These are phyloP conservation scores for Scolanthus callimorphus DNA, from an alignment of 92 coral and sea anemone species.

Conservation along the genomic window DNA sequence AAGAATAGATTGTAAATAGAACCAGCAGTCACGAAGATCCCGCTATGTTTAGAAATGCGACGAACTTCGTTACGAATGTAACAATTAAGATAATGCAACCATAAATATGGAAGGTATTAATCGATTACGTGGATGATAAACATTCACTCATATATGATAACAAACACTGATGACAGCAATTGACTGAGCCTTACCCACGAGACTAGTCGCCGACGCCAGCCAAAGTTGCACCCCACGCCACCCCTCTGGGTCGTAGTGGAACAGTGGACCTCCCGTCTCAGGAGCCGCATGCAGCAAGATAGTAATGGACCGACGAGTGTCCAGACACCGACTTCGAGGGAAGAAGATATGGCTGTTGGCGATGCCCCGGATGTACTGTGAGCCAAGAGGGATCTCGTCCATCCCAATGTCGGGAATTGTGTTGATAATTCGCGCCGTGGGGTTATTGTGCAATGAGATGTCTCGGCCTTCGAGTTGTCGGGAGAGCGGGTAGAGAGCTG, in stretches of 20 bases:
- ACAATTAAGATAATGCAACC: too few species aligned
- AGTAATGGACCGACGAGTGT: constrained; percentile 59
- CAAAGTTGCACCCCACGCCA: constrained; percentile 81
- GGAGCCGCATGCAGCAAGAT: constrained; percentile 66
- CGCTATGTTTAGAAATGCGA: too few species aligned
- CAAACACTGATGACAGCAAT: too few species aligned
- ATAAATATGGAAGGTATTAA: too few species aligned
- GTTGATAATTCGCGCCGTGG: constrained; percentile 38
- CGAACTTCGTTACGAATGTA: too few species aligned
- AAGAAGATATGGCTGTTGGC: constrained; percentile 70
- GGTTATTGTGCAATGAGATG: constrained; percentile 50
- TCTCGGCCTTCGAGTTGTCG: constrained; percentile 49
- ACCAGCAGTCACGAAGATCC: too few species aligned
- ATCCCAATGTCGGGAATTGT: constrained; percentile 68
- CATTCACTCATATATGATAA: too few species aligned
- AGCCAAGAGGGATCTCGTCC: constrained; percentile 63
- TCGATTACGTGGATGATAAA: too few species aligned
- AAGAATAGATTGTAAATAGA: too few species aligned
- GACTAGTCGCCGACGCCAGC: constrained; percentile 47
- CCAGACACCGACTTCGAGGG: constrained; percentile 68
- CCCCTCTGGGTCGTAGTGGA: constrained; percentile 62
- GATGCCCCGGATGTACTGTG: constrained; percentile 54
- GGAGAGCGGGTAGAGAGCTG: constrained; percentile 60
- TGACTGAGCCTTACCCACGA: constrained; percentile 43
- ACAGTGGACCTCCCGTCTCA: constrained; percentile 65